A percentile compares a stretch with the other conserved stretches of the same genome.
Evolutionary conservation across 1,140 invertebrate genomes (phyloP).

Genomic region (Nymphalis io): DNA sequence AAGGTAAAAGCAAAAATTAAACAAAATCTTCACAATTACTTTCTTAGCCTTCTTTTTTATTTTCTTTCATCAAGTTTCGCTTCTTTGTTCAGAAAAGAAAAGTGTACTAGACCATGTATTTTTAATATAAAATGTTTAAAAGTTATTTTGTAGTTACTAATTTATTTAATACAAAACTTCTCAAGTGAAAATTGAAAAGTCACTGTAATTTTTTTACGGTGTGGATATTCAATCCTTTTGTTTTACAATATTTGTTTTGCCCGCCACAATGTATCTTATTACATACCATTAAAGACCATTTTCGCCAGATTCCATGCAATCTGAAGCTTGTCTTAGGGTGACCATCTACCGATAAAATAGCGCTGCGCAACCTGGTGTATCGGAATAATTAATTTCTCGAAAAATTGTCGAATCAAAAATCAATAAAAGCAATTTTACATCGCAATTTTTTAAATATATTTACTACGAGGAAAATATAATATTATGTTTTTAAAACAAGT

Average conservation of each 20-base stretch:
- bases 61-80: not conserved
- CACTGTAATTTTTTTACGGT: conserved; percentile 1
- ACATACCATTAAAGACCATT: not conserved
- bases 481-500: no score
- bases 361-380: not conserved
- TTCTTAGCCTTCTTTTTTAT: not conserved
- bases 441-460: no score
- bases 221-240: conserved; percentile 1
- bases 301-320: not conserved
- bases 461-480: no score
- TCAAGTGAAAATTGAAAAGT: not conserved
- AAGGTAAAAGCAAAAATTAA: not conserved
- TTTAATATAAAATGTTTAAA: conserved; percentile 1
- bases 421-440: no score
- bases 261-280: not conserved
- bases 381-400: not conserved
- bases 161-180: conserved; percentile 5
- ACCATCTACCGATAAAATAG: conserved; percentile 1
- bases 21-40: not conserved
- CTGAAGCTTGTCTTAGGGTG: not conserved
- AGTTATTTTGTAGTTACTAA: conserved; percentile 4
- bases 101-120: not conserved
- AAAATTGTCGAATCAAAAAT: not conserved
- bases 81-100: not conserved
- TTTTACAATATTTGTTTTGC: not conserved